Percentiles rank a stretch among this genome's conserved stretches.
phyloP scores from a whole-genome alignment of 2,113 vertebrate species.

The Oriolus oriolus region DNA sequence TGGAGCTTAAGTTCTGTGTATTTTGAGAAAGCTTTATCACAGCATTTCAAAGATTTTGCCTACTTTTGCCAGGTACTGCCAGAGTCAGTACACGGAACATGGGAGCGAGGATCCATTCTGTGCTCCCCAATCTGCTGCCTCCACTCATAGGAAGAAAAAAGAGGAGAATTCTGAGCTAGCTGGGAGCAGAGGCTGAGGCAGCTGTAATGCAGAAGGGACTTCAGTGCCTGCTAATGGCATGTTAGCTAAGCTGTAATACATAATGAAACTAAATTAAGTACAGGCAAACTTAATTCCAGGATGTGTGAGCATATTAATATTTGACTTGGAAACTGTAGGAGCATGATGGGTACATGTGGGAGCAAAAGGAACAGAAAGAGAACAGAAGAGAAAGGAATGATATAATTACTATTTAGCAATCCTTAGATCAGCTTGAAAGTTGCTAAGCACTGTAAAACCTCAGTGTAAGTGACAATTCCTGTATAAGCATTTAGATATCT shows the following conservation, averaged over 20 bases:
- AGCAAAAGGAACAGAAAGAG: slow-evolving; percentile 2
- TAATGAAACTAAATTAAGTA: not conserved
- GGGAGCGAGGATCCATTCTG: not conserved
- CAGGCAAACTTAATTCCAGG: not conserved
- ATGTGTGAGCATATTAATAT: not conserved
- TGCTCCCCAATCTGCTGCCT: not conserved
- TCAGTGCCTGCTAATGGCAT: not conserved
- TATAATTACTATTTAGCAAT: slow-evolving; percentile 1
- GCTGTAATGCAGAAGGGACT: not conserved
- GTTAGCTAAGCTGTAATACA: not conserved
- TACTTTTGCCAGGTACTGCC: not conserved
- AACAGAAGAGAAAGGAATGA: not conserved
- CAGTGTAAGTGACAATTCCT: not conserved
- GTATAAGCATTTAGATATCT: not conserved
- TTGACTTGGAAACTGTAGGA: not conserved
- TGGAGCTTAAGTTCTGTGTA: not conserved
- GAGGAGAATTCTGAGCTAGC: not conserved
- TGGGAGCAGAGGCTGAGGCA: not conserved
- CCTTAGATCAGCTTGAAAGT: not conserved
- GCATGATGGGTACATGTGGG: not conserved
- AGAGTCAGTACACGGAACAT: not conserved
- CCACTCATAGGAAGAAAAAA: not conserved
- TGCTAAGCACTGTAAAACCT: not conserved
- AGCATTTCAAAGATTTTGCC: not conserved
- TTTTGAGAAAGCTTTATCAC: not conserved